Conservation (phyloP, 64 coral and sea anemone species). For the Orbicella faveolata region DNA sequence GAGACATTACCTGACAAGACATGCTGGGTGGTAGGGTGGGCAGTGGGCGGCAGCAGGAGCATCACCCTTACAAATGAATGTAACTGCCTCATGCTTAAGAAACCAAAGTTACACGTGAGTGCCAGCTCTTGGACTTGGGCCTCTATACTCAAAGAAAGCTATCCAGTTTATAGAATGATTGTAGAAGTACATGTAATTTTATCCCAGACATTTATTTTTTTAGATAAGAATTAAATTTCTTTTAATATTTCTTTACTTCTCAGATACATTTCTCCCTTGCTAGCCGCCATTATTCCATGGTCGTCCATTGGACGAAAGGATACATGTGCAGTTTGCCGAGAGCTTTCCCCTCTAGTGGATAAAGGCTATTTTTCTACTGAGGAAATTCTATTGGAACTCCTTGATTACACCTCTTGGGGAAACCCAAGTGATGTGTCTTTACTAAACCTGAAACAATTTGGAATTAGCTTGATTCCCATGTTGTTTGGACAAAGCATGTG, state of each 20-base stretch:
- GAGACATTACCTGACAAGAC: too few species aligned
- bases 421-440: constrained; percentile 31
- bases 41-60: too few species aligned
- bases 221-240: background rate
- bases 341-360: constrained; percentile 64
- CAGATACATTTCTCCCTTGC: constrained; percentile 80
- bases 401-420: constrained; percentile 64
- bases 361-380: constrained; percentile 60
- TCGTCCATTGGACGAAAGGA: constrained; percentile 43
- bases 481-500: constrained; percentile 61
- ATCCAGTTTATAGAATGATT: too few species aligned
- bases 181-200: too few species aligned
- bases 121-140: too few species aligned
- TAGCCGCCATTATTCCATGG: constrained; percentile 77
- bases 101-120: too few species aligned
- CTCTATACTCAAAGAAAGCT: too few species aligned
- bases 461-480: constrained; percentile 44
- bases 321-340: background rate
- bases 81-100: too few species aligned
- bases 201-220: too few species aligned
- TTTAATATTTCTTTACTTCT: background rate
- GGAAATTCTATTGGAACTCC: constrained; percentile 68
- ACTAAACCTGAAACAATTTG: constrained; percentile 48
- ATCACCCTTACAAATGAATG: too few species aligned
- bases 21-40: too few species aligned